A percentile compares a stretch with the other conserved stretches of the same genome.
Evolutionary conservation across 2,113 vertebrate genomes (phyloP).

Genomic region (Pluvialis apricaria): DNA sequence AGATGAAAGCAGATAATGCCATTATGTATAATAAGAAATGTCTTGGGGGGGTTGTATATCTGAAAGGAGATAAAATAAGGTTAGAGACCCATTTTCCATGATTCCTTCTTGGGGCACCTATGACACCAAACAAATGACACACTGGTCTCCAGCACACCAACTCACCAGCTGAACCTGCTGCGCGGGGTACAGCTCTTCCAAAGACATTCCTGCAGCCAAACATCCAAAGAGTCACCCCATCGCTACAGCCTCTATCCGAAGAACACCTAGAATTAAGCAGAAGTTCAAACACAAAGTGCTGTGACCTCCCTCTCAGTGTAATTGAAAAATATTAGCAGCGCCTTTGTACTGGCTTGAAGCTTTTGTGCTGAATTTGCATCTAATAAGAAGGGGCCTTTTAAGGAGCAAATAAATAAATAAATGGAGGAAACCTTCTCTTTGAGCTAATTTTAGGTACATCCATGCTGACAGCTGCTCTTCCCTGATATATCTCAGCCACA

Average conservation of each 20-base stretch:
- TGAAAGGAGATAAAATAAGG: not conserved
- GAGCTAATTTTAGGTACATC: constrained; percentile 57
- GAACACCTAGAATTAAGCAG: not conserved
- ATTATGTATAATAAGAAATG: not conserved
- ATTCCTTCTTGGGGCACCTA: not conserved
- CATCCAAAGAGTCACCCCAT: not conserved
- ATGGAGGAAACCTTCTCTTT: constrained; percentile 59
- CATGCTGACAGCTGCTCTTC: constrained; percentile 59
- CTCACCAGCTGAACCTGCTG: not conserved
- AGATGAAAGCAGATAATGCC: not conserved
- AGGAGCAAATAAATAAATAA: constrained; percentile 63
- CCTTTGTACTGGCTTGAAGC: constrained; percentile 15
- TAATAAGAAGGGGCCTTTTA: constrained; percentile 42
- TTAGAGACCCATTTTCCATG: not conserved
- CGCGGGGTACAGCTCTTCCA: not conserved
- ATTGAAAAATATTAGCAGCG: not conserved
- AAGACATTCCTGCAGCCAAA: not conserved
- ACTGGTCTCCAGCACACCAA: not conserved
- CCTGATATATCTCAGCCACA: constrained; percentile 45
- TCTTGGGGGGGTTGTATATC: not conserved
- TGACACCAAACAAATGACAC: not conserved
- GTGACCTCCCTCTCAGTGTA: not conserved
- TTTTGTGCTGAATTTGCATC: constrained; percentile 44
- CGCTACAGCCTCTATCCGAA: not conserved
- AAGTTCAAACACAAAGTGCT: not conserved